A percentile compares a stretch with the other conserved stretches of the same genome.
These are phyloP conservation scores for Oryzias celebensis DNA, from an alignment of 2,113 vertebrate genomes.

Conservation along the genomic window DNA sequence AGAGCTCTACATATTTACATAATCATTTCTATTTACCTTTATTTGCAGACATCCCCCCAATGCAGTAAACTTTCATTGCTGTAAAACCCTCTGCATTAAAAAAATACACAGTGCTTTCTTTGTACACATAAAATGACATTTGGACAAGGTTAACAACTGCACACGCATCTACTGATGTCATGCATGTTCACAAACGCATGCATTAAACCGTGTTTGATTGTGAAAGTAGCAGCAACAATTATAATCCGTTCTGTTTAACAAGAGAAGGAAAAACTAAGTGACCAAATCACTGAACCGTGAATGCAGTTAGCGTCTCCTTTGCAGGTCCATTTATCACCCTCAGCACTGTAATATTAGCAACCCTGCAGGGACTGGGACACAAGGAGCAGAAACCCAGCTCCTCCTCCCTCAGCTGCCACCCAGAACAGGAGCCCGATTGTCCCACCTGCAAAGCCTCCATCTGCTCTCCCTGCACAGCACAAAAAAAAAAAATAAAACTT, in stretches of 20 bases:
- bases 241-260: constrained; percentile 28
- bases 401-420: constrained; percentile 60
- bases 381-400: constrained; percentile 65
- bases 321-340: constrained; percentile 74
- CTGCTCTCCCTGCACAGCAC: constrained; percentile 69
- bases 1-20: constrained; percentile 58
- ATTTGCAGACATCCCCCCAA: constrained; percentile 46
- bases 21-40: constrained; percentile 49
- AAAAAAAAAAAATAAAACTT: constrained; percentile 11
- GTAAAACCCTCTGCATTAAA: constrained; percentile 4
- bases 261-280: constrained; percentile 15
- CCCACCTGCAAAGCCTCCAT: constrained; percentile 82
- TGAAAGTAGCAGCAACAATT: constrained; percentile 4
- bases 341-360: constrained; percentile 59
- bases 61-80: constrained; percentile 31
- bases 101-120: not conserved
- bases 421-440: constrained; percentile 73
- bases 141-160: not conserved
- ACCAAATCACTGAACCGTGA: constrained; percentile 57
- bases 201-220: constrained; percentile 1
- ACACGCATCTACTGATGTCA: not conserved
- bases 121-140: constrained; percentile 12
- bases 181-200: not conserved
- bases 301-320: constrained; percentile 64
- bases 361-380: constrained; percentile 53